Percentiles rank a stretch among this genome's conserved stretches.
Evolutionary conservation across 2,797 vertebrate species (phyloP).

Genomic region (Tapirus indicus): DNA sequence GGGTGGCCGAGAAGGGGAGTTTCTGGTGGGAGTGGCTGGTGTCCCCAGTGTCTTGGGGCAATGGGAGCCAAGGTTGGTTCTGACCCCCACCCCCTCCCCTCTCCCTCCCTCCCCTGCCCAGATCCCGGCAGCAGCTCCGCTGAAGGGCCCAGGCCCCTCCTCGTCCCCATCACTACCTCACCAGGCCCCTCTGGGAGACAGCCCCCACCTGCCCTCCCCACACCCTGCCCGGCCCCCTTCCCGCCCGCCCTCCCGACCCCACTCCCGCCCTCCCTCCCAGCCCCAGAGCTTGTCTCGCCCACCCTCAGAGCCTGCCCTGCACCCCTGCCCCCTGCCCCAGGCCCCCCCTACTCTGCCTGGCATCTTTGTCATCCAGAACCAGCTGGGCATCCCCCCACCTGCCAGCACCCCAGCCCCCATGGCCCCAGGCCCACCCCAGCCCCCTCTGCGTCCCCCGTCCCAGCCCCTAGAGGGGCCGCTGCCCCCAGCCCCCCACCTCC

Average conservation of each 20-base stretch:
- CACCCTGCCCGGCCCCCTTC: conserved; percentile 86
- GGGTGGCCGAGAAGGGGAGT: neutral
- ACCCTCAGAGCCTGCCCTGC: conserved; percentile 86
- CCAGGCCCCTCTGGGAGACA: conserved; percentile 89
- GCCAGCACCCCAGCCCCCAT: conserved; percentile 63
- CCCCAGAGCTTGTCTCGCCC: conserved; percentile 85
- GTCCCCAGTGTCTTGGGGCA: neutral
- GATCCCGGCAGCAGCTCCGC: conserved; percentile 92
- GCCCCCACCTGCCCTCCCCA: conserved; percentile 92
- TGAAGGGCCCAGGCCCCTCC: conserved; percentile 94
- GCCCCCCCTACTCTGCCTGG: conserved; percentile 87
- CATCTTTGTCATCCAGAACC: conserved; percentile 94
- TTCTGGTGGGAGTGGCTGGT: neutral
- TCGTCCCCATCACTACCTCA: conserved; percentile 92
- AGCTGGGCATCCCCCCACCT: conserved; percentile 89
- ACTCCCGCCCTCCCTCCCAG: conserved; percentile 85
- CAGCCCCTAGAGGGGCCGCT: conserved; percentile 87
- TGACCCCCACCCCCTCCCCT: conserved; percentile 23
- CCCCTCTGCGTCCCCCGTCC: conserved; percentile 82
- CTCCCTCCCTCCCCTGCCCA: conserved; percentile 80
- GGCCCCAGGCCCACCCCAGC: conserved; percentile 72
- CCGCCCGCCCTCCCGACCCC: conserved; percentile 83
- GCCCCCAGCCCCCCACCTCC: conserved; percentile 83
- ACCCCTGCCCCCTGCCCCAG: conserved; percentile 86
- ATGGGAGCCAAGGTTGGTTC: neutral